Evolutionary conservation across 37 sponge, comb jelly and placozoan species (phyloP), one percentile per base, ranked within the genome.

Genomic region (Aplysina aerophoba): DNA sequence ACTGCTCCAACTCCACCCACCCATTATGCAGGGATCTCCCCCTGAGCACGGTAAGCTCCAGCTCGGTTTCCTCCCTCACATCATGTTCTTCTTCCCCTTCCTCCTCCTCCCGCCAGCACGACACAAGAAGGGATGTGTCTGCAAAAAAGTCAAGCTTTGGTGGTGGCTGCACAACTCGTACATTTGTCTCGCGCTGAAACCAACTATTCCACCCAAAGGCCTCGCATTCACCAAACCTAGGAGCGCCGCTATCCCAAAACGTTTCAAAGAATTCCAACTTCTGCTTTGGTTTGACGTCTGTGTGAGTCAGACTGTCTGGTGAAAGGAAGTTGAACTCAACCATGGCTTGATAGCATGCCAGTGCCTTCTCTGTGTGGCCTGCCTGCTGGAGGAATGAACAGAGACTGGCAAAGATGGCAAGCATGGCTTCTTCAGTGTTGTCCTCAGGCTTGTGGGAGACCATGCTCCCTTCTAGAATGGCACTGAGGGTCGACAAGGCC

Each of bases 341-440:
- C 53, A 92, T 65, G n/a, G 97, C 97, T 59, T 96, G 97, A 41
- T 79, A 92, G 39, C 73, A 72, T 0, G 97, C 97, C n/a, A 94
- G 58, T 16, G 90, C 95, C 71, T 73, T 91, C 81, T 96, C 97
- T n/a, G 87, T 63, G 74, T 91, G 87, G 14, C 97, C 97, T 24
- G 61, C 86, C 36, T 87, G 72, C 27, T 73, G 65, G 50, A 96
- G 88, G 54, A 91, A 91, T 36, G 66, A 59, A 66, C 95, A 94
- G 80, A 81, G 85, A 27, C 81, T 73, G 0, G 65, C 17, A 53
- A 94, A 87, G 40, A 96, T 81, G 77, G 68, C 62, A 15, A 96
- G 62, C 60, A 94, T 25, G 58, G 54, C 44, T 12, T 84, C 62
- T 22, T 85, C 84, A 17, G 90, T 79, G 39, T 84, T 62, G 0